Base-by-base conservation (phyloP, 2,888 invertebrate genomes). In the Barypeithes pellucidus region DNA sequence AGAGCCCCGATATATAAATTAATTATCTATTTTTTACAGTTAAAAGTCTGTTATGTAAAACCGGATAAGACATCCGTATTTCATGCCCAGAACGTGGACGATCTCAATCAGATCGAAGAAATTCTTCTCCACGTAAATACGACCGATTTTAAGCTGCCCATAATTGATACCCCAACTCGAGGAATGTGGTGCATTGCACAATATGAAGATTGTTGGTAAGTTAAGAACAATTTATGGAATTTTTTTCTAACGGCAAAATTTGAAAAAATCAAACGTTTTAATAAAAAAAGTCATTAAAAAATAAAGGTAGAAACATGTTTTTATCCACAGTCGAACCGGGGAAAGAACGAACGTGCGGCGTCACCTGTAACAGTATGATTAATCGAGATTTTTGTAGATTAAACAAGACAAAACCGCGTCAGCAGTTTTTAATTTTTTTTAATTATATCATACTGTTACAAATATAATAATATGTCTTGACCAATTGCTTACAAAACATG, bases 181-280 rank as follows among this genome's bases (percentile, higher is more conserved):
- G 78, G 79, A 9, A 75, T 74, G 59, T 45, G 81, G 1, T 80
- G 75, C 70, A 60, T 80, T 3, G 80, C 80, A 5, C 22, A 72
- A 8, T 81, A 67, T 65, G 78, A 77, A 5, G 77, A 74, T 2
- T 43, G 67, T 36, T 82, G 82, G 82, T 83, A 78, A 78, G 79
- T 62, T 43, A 9, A 14, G 18, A 67, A 9, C 18, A 61, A 36
- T 36, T 62, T 24, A 11, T 18, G n/a, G n/a, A n/a, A 20, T 29
- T 62, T n/a, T 24, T 3, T 45, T 14, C 12, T 14, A 16, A 2
- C 45, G 4, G 45, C 16, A 45, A 14, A 16, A n/a, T n/a, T n/a
- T n/a, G n/a, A n/a, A n/a, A n/a, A n/a, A n/a, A n/a, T n/a, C n/a
- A n/a, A n/a, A n/a, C n/a, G n/a, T n/a, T n/a, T n/a, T n/a, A n/a